Base-by-base conservation (phyloP, 2,113 vertebrate genomes). In the Scartelaos histophorus region DNA sequence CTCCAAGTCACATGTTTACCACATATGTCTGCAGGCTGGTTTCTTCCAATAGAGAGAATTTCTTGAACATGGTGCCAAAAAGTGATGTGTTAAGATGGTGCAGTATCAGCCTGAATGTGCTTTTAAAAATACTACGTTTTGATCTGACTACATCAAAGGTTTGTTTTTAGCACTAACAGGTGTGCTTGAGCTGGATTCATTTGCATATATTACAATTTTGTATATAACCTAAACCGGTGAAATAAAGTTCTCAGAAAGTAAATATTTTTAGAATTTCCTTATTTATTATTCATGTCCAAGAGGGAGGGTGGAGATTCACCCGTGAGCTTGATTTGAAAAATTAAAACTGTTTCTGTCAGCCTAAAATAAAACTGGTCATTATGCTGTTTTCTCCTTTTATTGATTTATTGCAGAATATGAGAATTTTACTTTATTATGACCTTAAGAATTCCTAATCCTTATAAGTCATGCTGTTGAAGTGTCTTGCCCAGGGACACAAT, bases 1-100 rank as follows among this genome's bases (percentile, higher is more conserved):
- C 47, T 51, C 16, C 47, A 51, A 11, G 9, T 12, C 46, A 10
- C 22, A 45, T 51, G 82, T 79, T 69, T 46, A 54, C 47, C 53
- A 53, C 69, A 67, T 53, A 17, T 24, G n/a, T 34, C 25, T 29
- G 22, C 34, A 38, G 54, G 46, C 6, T 38, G 38, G 70, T 70
- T 54, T 43, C 65, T 53, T 13, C 66, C 67, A 68, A 73, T 73
- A 49, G 21, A 25, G 57, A n/a, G 47, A 45, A 19, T 9, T 21
- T 6, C 56, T 68, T 16, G 25, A 24, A 70, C 29, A 70, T 13
- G 35, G 70, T 66, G 19, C 51, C 43, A 38, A 47, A 6, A 54
- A 67, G 12, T 10, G 12, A 11, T 51, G 15, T 51, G 16, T 19
- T 60, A 24, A 3, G n/a, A 64, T 12, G 51, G 3, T 35, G 2